Base-by-base conservation (phyloP, 2,888 invertebrate species). In the Argynnis bischoffii region DNA sequence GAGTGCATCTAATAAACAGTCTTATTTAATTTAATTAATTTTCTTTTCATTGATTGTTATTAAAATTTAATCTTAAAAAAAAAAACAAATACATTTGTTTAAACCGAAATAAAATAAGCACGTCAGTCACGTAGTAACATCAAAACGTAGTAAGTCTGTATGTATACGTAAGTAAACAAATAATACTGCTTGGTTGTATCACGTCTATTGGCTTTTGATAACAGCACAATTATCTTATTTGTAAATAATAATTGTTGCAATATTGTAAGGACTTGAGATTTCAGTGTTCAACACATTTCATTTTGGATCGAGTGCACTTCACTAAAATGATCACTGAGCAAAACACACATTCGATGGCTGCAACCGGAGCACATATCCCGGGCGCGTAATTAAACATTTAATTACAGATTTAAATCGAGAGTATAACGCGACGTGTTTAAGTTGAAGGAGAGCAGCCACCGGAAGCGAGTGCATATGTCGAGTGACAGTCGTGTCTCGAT, bases 401-500 rank as follows among this genome's bases (percentile, higher is more conserved):
- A 41, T 69, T 21, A 56, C 61, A 64, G 55, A 66, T 70, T 57
- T 60, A 63, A 67, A 55, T 61, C 31, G 53, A 64, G 66, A 71
- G 71, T 74, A 79, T 73, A 77, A 76, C 73, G 77, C 73, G 75
- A 76, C 71, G 71, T 69, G 74, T 69, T 70, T 76, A 63, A 66
- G 77, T 81, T 78, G 73, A 82, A 80, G 79, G 85, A 86, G 87
- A 86, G 84, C 86, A 87, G 85, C 81, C 85, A 88, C 89, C 90
- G 91, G 90, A 88, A 89, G 86, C 87, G 84, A 82, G 80, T 86
- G 86, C 85, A 86, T 80, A 83, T 77, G 76, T 77, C 74, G 77
- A 78, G 76, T 74, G 74, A 73, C 77, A 75, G 60, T 64, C 78
- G 76, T 74, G 72, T 74, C 77, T 76, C 77, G 78, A 78, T 77